phyloP scores from a whole-genome alignment of 2,113 vertebrate species.

The Pseudopodoces humilis region DNA sequence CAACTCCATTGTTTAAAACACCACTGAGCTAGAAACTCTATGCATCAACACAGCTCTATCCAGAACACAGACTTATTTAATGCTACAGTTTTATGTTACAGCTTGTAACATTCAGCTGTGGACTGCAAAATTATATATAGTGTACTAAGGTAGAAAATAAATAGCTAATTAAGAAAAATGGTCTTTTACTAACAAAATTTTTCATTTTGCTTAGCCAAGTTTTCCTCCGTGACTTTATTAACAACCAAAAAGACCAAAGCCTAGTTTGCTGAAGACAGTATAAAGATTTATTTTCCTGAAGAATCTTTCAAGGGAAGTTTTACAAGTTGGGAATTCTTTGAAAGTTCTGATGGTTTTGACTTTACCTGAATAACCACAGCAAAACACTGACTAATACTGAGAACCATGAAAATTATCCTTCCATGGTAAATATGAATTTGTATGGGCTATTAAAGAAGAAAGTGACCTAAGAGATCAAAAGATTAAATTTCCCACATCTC shows the following conservation, averaged over 20 bases:
- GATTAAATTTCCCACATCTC: conserved; percentile 11
- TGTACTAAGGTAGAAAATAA: not conserved
- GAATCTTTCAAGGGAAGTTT: not conserved
- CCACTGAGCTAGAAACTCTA: not conserved
- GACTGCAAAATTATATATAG: not conserved
- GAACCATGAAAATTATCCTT: not conserved
- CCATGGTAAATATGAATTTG: not conserved
- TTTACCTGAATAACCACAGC: not conserved
- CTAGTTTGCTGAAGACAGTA: not conserved
- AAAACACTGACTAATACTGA: not conserved
- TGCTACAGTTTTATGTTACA: not conserved
- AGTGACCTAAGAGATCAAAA: conserved; percentile 44
- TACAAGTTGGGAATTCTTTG: not conserved
- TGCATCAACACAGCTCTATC: not conserved
- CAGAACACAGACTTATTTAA: not conserved
- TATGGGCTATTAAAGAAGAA: not conserved
- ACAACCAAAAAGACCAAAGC: not conserved
- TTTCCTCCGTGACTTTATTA: not conserved
- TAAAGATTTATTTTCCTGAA: not conserved
- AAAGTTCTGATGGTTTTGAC: not conserved
- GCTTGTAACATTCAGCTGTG: not conserved
- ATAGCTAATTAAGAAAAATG: not conserved
- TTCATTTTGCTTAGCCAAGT: not conserved
- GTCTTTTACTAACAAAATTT: not conserved
- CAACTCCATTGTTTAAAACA: not conserved